phyloP scores from a whole-genome alignment of 2,113 vertebrate species.

The Sterrhoptilus dennistouni region DNA sequence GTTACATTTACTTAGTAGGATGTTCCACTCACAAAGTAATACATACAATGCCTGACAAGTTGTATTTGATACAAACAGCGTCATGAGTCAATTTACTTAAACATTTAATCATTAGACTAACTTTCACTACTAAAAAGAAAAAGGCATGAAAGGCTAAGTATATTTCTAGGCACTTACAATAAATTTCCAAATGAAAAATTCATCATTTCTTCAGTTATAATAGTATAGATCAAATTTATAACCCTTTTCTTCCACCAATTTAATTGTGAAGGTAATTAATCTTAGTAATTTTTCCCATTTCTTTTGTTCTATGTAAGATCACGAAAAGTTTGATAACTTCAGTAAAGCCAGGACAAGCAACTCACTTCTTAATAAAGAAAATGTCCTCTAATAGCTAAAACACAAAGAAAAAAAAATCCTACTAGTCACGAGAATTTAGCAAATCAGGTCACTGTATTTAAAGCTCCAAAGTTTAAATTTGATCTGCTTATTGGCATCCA shows the following conservation, averaged over 20 bases:
- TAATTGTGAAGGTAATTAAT: neutral
- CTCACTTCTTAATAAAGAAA: slow-evolving; percentile 1
- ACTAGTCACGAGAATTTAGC: neutral
- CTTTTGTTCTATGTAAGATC: neutral
- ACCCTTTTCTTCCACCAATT: neutral
- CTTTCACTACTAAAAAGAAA: neutral
- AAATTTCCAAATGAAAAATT: neutral
- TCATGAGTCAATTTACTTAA: neutral
- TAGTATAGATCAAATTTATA: neutral
- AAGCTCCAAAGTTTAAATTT: slow-evolving; percentile 57
- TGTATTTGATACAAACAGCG: neutral
- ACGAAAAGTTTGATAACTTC: neutral
- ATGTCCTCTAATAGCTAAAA: neutral
- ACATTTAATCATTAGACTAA: neutral
- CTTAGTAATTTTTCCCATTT: neutral
- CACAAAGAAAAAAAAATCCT: neutral
- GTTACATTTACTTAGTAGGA: neutral
- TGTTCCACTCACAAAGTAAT: neutral
- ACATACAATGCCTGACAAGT: neutral
- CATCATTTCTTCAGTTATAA: neutral
- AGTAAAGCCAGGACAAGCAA: neutral
- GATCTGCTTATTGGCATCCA: slow-evolving; percentile 63
- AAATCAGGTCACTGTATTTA: slow-evolving; percentile 50
- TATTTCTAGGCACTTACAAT: neutral
- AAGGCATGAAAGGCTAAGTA: neutral